Base-by-base conservation (phyloP, 1,140 invertebrate genomes). In the Zelostemma sp. region DNA sequence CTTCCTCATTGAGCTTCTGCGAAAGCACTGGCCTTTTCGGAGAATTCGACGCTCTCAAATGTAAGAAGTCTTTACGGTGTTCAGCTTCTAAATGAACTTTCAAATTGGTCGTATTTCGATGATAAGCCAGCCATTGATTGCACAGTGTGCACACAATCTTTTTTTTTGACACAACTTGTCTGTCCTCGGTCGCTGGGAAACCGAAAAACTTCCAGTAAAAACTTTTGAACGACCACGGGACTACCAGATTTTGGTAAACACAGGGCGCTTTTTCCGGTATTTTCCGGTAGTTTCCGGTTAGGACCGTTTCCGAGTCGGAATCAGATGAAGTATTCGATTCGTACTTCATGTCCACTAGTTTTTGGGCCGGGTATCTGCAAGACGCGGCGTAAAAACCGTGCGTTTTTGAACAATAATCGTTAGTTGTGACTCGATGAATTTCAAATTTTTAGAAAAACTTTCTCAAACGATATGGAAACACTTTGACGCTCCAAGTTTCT, bases 141-240 rank as follows among this genome's bases (percentile, higher is more conserved):
- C 89, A 90, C 0, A 90, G 64, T 28, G 88, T 86, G 55, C 89
- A 90, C 11, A 90, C 87, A 6, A 90, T 89, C 70, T 88, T 89
- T 2, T 88, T 80, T 80, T 88, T 89, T n/a, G 89, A 90, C 1
- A 90, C 76, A 55, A 90, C 89, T 53, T 87, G 85, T 35, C 88
- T 88, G 25, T 88, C 84, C 14, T 89, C 88, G 35, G 86, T 87
- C 0, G 88, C 89, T 40, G 89, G 89, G 79, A 90, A 90, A 11
- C 89, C 89, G 76, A 89, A 90, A 73, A 88, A 89, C 66, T 89
- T 89, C 89, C 89, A 90, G 73, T 90, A 90, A 40, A 89, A 88
- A 67, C 88, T 89, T 53, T 89, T 80, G 89, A 90, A 90, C 0
- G 87, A 84, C 63, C 84, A 82, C 2, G 88, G 88, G 6, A 88